Conservation (phyloP, 1,140 invertebrate species). For the Drosophila subobscura region DNA sequence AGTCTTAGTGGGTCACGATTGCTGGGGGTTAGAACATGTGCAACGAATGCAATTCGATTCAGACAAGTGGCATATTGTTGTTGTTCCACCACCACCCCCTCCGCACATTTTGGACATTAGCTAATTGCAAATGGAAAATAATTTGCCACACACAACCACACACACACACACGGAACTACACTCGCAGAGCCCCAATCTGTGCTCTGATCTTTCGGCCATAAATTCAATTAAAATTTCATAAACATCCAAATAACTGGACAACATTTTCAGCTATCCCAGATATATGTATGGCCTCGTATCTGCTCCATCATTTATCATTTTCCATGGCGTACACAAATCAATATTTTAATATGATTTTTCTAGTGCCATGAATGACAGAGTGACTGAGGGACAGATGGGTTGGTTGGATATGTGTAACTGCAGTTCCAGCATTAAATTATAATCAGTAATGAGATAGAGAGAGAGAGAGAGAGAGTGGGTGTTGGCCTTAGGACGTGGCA, state of each 20-base stretch:
- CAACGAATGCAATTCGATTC: slow-evolving; percentile 51
- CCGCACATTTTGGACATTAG: slow-evolving; percentile 3
- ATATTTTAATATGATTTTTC: slow-evolving; percentile 58
- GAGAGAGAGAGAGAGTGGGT: neutral
- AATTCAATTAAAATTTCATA: slow-evolving; percentile 58
- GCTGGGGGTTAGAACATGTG: slow-evolving; percentile 20
- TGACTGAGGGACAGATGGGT: slow-evolving; percentile 16
- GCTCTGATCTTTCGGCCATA: slow-evolving; percentile 20
- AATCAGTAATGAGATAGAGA: slow-evolving; percentile 21
- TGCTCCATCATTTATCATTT: slow-evolving; percentile 10
- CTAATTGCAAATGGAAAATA: slow-evolving; percentile 58
- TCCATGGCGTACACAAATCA: slow-evolving; percentile 59
- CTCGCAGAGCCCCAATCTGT: no score
- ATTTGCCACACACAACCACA: slow-evolving; percentile 20
- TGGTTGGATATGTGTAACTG: slow-evolving; percentile 16
- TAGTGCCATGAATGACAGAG: slow-evolving; percentile 15
- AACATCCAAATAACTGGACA: slow-evolving; percentile 30
- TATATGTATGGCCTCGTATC: neutral
- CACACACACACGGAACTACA: slow-evolving; percentile 7
- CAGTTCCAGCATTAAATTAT: slow-evolving; percentile 59
- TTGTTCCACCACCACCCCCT: neutral
- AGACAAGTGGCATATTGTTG: neutral
- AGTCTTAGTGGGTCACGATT: slow-evolving; percentile 43
- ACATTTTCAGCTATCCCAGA: slow-evolving; percentile 3
- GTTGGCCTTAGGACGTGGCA: slow-evolving; percentile 6